Evolutionary conservation across 1,140 invertebrate species (phyloP).

Genomic region (Cheumatopsyche charites): DNA sequence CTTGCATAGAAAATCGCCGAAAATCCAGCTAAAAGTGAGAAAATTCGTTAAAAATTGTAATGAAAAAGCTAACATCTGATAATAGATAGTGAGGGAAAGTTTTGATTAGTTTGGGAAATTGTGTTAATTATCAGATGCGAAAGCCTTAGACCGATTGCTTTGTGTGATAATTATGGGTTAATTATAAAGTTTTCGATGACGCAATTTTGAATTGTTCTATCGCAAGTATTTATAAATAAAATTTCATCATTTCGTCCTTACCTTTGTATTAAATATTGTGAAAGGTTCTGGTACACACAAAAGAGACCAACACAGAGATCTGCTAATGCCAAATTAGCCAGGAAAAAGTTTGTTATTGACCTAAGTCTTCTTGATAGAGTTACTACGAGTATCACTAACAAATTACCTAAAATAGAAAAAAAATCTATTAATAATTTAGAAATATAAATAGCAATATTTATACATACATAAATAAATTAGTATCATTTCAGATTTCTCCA

Average conservation of each 20-base stretch:
- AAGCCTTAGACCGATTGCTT: too few species aligned
- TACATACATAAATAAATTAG: too few species aligned
- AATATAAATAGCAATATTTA: too few species aligned
- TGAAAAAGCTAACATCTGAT: too few species aligned
- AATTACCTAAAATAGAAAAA: constrained; percentile 69
- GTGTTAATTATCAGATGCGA: too few species aligned
- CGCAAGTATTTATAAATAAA: too few species aligned
- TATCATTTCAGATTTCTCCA: too few species aligned
- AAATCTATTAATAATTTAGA: neutral
- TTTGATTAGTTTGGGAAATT: too few species aligned
- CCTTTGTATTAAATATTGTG: constrained; percentile 77
- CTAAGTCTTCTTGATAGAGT: constrained; percentile 75
- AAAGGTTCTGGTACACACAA: constrained; percentile 84
- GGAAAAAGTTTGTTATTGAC: constrained; percentile 84
- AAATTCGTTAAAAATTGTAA: too few species aligned
- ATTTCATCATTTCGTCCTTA: too few species aligned
- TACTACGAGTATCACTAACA: constrained; percentile 82
- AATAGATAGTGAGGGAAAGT: too few species aligned
- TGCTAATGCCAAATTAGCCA: constrained; percentile 82
- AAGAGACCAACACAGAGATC: constrained; percentile 86
- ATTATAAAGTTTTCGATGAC: neutral
- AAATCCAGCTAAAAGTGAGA: constrained; percentile 71
- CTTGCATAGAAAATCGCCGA: constrained; percentile 81
- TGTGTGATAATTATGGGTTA: too few species aligned
- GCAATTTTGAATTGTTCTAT: neutral